These are phyloP conservation scores for Elaeidobius kamerunicus DNA, from an alignment of 2,888 invertebrate genomes.

Conservation along the genomic window DNA sequence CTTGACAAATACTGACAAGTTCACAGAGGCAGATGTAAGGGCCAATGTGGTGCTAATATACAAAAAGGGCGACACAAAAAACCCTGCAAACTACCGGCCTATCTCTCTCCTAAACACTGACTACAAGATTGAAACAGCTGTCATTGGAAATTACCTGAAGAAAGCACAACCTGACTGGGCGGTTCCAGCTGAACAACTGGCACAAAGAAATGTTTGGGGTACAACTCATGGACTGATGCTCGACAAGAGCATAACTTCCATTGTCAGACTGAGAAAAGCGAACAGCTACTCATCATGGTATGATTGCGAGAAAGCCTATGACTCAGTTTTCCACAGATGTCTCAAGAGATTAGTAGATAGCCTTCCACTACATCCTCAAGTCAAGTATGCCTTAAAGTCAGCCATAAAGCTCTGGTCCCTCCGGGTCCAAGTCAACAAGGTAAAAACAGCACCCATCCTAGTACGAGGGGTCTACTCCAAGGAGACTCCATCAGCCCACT, in stretches of 20 bases:
- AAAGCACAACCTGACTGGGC: slow-evolving; percentile 23
- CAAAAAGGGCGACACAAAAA: slow-evolving; percentile 34
- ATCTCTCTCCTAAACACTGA: slow-evolving; percentile 36
- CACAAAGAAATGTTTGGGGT: slow-evolving; percentile 33
- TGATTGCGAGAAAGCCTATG: slow-evolving; percentile 28
- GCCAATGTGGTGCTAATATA: slow-evolving; percentile 34
- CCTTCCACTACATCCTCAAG: slow-evolving; percentile 19
- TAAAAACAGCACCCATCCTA: slow-evolving; percentile 1
- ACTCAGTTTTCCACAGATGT: slow-evolving; percentile 21
- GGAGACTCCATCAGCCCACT: slow-evolving; percentile 27
- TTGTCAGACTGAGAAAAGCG: slow-evolving; percentile 21
- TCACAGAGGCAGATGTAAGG: slow-evolving; percentile 28
- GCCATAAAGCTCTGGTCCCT: slow-evolving; percentile 10
- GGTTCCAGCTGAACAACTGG: slow-evolving; percentile 30
- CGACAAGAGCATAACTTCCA: slow-evolving; percentile 32
- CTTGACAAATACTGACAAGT: neutral
- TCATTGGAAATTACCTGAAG: slow-evolving; percentile 24
- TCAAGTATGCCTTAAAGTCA: slow-evolving; percentile 5
- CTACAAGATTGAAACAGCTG: slow-evolving; percentile 36
- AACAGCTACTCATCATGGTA: slow-evolving; percentile 31
- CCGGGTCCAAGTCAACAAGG: neutral
- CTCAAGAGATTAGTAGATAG: slow-evolving; percentile 22
- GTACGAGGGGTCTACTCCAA: slow-evolving; percentile 19
- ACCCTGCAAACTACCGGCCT: slow-evolving; percentile 37
- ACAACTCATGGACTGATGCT: no score